These are phyloP conservation scores for Hedychridium roseum DNA, from an alignment of 2,888 invertebrate species.

Conservation along the genomic window DNA sequence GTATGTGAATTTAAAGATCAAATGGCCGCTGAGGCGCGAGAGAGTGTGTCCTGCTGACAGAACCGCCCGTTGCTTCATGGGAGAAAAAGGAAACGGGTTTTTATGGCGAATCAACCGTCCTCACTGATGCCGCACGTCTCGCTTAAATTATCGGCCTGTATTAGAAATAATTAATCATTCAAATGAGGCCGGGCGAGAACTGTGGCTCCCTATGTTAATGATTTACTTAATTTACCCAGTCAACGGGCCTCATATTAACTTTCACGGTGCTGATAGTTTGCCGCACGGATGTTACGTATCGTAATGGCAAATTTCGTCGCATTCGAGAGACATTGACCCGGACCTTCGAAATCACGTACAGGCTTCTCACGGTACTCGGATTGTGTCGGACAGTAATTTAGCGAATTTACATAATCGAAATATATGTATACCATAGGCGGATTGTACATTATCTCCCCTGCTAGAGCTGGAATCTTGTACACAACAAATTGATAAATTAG, in stretches of 20 bases:
- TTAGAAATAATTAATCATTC: slow-evolving; percentile 48
- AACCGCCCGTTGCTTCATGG: too few species aligned
- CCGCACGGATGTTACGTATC: slow-evolving; percentile 12
- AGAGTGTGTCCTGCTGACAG: too few species aligned
- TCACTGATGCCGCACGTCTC: slow-evolving; percentile 10
- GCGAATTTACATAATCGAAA: too few species aligned
- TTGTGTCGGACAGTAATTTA: too few species aligned
- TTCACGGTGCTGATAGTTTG: slow-evolving; percentile 7
- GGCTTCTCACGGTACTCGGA: too few species aligned
- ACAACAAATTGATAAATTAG: too few species aligned
- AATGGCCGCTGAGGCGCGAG: not conserved
- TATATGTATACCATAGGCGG: too few species aligned
- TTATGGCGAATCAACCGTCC: slow-evolving; percentile 29
- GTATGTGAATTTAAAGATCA: slow-evolving; percentile 10
- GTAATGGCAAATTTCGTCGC: slow-evolving; percentile 13
- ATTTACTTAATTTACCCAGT: slow-evolving; percentile 21
- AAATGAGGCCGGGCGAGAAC: slow-evolving; percentile 32
- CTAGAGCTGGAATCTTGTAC: too few species aligned
- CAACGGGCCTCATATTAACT: slow-evolving; percentile 13
- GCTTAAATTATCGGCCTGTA: slow-evolving; percentile 26
- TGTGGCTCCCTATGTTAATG: slow-evolving; percentile 28
- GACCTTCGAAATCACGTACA: too few species aligned
- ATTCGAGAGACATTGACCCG: too few species aligned
- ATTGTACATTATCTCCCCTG: too few species aligned
- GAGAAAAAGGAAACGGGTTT: slow-evolving; percentile 29